Conservation (phyloP, 2,113 vertebrate genomes). For the Tylochromis polylepis region DNA sequence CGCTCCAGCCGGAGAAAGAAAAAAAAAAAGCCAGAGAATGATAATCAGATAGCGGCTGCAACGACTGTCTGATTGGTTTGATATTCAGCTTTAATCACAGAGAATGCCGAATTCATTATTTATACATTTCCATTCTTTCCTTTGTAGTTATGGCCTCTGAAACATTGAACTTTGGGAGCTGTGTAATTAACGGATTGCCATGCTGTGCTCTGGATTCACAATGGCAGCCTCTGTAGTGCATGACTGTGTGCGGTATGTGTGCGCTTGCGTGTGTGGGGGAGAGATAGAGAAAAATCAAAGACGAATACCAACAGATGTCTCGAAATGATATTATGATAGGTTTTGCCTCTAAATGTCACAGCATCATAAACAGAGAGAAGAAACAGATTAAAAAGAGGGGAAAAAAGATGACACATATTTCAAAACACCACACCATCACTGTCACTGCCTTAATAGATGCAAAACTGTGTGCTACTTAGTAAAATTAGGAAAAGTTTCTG, state of each 20-base stretch:
- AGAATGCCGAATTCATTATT: conserved; percentile 51
- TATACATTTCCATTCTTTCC: conserved; percentile 38
- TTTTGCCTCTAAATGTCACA: conserved; percentile 23
- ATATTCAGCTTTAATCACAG: conserved; percentile 57
- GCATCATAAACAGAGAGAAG: not conserved
- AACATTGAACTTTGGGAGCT: conserved; percentile 43
- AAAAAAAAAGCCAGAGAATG: not conserved
- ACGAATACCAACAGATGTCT: conserved; percentile 20
- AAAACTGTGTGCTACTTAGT: not conserved
- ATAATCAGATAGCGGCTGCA: conserved; percentile 38
- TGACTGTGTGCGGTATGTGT: not conserved
- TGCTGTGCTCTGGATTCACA: conserved; percentile 3
- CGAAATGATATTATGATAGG: not conserved
- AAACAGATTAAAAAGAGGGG: not conserved
- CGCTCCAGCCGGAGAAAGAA: not conserved
- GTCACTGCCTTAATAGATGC: not conserved
- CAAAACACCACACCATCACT: not conserved
- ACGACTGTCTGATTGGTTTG: conserved; percentile 49
- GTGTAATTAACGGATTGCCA: conserved; percentile 29
- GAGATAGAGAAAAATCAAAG: not conserved
- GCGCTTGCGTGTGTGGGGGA: rapidly evolving
- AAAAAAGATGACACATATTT: not conserved
- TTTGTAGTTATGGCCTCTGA: conserved; percentile 43
- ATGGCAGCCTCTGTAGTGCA: not conserved
- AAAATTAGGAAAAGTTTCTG: not conserved